Base-by-base conservation (phyloP, 2,888 invertebrate genomes). In the Andrena minutula region DNA sequence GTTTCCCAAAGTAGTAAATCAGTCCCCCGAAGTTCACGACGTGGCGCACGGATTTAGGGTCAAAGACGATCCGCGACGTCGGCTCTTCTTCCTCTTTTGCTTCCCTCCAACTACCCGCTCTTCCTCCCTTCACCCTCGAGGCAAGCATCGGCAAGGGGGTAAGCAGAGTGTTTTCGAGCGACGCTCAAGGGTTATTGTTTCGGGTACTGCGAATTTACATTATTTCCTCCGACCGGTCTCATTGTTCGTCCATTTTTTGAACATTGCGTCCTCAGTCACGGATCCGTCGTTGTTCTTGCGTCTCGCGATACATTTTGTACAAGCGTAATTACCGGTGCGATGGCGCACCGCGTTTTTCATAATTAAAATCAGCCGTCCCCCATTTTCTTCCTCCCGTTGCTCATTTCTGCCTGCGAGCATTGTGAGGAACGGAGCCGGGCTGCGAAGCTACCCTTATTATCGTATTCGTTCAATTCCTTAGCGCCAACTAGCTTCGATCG, bases 171-270 rank as follows among this genome's bases (percentile, higher is more conserved):
- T 88, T 84, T 88, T 86, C 87, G 84, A 84, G 85, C 82, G 86
- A 83, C 84, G 85, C 77, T 88, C 85, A 84, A 88, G 88, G 85
- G 88, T 88, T 88, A 88, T 86, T 88, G 88, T 88, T 88, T 88
- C 87, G 81, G 88, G 87, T 83, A 88, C 86, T 69, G 78, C 81
- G 86, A 86, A 86, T 88, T 88, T 88, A 82, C 88, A 87, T 86
- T 87, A 88, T 86, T 87, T 88, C 82, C 87, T 87, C 76, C 83
- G 81, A 78, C 82, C 81, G 81, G 80, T 79, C 72, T 71, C 84
- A 84, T 86, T 85, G 87, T 83, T 84, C 87, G 69, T 83, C 77
- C 85, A 86, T 88, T 88, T 88, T 88, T 86, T 88, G 65, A 87
- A 82, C 79, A 77, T 75, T 79, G 81, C 82, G 84, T 88, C 84